These are phyloP conservation scores for Drosophila neocordata DNA, from an alignment of 1,140 invertebrate species.

Conservation along the genomic window DNA sequence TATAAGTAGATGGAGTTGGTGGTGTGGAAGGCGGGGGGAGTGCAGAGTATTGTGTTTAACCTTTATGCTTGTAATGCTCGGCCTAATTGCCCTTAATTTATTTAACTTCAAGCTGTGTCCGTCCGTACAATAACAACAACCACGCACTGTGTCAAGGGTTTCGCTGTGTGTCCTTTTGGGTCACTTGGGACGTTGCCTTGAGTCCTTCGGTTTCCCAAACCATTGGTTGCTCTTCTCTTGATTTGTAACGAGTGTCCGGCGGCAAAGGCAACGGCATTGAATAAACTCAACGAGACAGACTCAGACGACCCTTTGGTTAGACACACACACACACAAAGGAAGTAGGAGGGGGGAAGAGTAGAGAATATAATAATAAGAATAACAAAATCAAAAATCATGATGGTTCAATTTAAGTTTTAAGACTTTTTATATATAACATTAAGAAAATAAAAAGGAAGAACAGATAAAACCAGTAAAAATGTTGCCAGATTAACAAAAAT, in stretches of 20 bases:
- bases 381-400: slow-evolving; percentile 6
- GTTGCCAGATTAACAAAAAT: too few relatives aligned
- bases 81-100: slow-evolving; percentile 79
- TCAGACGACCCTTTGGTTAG: slow-evolving; percentile 1
- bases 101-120: slow-evolving; percentile 76
- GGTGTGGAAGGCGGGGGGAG: background rate
- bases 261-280: slow-evolving; percentile 12
- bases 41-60: slow-evolving; percentile 30
- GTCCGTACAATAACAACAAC: background rate
- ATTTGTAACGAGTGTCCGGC: slow-evolving; percentile 54
- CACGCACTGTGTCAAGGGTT: slow-evolving; percentile 64
- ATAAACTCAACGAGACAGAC: slow-evolving; percentile 9
- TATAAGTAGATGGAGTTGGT: background rate
- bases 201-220: background rate
- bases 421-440: background rate
- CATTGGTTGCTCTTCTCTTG: slow-evolving; percentile 21
- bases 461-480: too few relatives aligned
- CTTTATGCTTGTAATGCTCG: slow-evolving; percentile 68
- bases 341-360: background rate
- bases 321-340: background rate
- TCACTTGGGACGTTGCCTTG: slow-evolving; percentile 46
- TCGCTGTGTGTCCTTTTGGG: slow-evolving; percentile 69
- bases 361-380: slow-evolving; percentile 5
- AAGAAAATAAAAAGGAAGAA: too few relatives aligned
- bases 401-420: slow-evolving; percentile 13